These are phyloP conservation scores for Myripristis murdjan DNA, from an alignment of 2,797 vertebrate genomes.

Conservation along the genomic window DNA sequence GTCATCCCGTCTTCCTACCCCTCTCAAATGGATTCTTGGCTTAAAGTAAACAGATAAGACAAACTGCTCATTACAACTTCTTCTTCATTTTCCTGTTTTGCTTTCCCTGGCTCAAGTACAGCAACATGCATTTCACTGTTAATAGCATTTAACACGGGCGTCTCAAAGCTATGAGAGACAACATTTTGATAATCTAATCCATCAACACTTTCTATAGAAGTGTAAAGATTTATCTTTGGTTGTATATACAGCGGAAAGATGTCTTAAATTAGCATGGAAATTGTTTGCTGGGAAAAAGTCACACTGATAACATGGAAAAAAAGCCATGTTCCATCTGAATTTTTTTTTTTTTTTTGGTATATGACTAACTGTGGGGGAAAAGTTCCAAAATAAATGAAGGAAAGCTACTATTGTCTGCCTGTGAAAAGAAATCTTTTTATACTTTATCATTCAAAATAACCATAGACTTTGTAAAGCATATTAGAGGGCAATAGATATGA, in stretches of 20 bases:
- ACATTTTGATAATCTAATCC: not conserved
- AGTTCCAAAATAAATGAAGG: not conserved
- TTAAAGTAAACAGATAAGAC: slow-evolving; percentile 61
- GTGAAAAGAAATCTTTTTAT: not conserved
- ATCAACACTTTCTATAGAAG: not conserved
- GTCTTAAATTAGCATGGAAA: not conserved
- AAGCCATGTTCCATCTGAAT: too few relatives aligned
- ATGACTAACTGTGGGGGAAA: not conserved
- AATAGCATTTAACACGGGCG: not conserved
- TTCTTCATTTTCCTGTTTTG: slow-evolving; percentile 32
- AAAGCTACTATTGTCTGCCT: not conserved
- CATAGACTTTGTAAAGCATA: too few relatives aligned
- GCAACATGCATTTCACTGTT: not conserved
- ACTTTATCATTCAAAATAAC: not conserved
- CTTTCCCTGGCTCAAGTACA: not conserved
- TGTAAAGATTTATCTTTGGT: not conserved
- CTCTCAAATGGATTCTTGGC: slow-evolving; percentile 47
- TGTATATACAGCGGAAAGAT: not conserved
- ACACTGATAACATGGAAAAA: too few relatives aligned
- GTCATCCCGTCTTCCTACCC: slow-evolving; percentile 58
- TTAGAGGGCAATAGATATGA: too few relatives aligned
- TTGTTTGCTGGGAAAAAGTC: not conserved
- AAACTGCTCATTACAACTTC: slow-evolving; percentile 43
- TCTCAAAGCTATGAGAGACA: slow-evolving; percentile 5
- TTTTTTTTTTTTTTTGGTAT: too few relatives aligned